phyloP scores from a whole-genome alignment of 1,140 invertebrate species.

The Spodoptera frugiperda region DNA sequence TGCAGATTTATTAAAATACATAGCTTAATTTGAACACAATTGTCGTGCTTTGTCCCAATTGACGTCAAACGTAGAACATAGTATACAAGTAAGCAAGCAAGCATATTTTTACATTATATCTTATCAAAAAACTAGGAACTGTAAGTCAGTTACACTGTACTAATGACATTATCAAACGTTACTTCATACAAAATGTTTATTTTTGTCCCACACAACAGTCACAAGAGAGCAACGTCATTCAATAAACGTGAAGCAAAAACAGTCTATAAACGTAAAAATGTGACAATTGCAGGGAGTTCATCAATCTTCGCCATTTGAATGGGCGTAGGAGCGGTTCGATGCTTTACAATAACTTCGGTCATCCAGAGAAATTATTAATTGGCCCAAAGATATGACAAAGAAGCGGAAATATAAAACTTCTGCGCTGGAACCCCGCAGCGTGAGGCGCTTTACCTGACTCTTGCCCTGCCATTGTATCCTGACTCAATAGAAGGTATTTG shows the following conservation, averaged over 20 bases:
- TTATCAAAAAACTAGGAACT: constrained; percentile 47
- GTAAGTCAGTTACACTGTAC: constrained; percentile 16
- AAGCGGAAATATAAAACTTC: constrained; percentile 86
- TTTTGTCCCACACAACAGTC: constrained; percentile 4
- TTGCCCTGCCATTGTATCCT: constrained; percentile 80
- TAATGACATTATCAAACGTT: constrained; percentile 27
- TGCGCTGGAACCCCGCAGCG: constrained; percentile 75
- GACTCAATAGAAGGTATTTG: constrained; percentile 79
- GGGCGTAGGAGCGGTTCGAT: constrained; percentile 63
- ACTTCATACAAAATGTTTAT: background rate
- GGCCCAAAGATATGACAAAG: constrained; percentile 77
- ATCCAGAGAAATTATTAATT: constrained; percentile 85
- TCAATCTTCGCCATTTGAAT: constrained; percentile 80
- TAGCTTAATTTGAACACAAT: constrained; percentile 21
- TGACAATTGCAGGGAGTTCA: constrained; percentile 79
- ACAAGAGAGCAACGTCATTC: constrained; percentile 67
- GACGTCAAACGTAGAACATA: constrained; percentile 53
- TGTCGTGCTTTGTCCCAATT: constrained; percentile 16
- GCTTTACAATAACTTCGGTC: constrained; percentile 80
- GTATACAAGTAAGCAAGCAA: constrained; percentile 18
- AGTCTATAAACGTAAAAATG: constrained; percentile 78
- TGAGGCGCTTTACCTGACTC: constrained; percentile 83
- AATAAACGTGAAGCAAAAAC: constrained; percentile 63
- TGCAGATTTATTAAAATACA: constrained; percentile 3
- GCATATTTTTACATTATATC: constrained; percentile 32